Base-by-base conservation (phyloP, 2,113 vertebrate genomes). In the Arothron firmamentum region DNA sequence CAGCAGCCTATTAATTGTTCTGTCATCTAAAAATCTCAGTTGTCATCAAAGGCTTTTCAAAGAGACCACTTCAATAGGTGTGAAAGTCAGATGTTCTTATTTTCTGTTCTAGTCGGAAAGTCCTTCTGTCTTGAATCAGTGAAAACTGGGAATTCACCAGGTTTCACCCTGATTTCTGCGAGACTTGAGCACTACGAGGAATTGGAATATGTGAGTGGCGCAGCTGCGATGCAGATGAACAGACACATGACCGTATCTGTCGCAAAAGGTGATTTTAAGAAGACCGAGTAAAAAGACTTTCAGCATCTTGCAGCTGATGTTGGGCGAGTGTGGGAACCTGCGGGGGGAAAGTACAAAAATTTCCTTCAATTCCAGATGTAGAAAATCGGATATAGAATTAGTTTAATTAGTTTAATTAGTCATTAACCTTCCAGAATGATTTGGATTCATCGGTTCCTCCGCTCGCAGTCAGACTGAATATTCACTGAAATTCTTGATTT, bases 31-130 rank as follows among this genome's bases (percentile, higher is more conserved):
- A 38, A n/a, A 47, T n/a, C 45, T 16, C 45, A 8, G 45, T 20
- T 42, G 15, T 11, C 9, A 51, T 45, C 19, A 74, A 34, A 62
- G 11, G n/a, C 21, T 60, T 18, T 38, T 61, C 56, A 78, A 76
- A 74, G 19, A 50, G 61, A 79, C 61, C 67, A 70, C 65, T 74
- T 78, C 62, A 70, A 70, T n/a, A 18, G 54, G 8, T 63, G 51
- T 72, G 77, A 80, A 78, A 88, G 78, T 80, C 77, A 72, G 19
- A 79, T 77, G 72, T 75, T 84, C 65, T 65, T 72, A 59, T 64
- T 79, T 75, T 77, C 42, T 79, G 43, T 49, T 49, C 67, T 70
- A 42, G 52, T 52, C 7, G 51, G 70, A 77, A 81, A 84, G 74
- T 77, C 68, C 43, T 67, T 58, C n/a, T 31, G 17, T 69, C 65